Evolutionary conservation across 2,797 vertebrate genomes (phyloP).

Genomic region (Xerus rutilus): DNA sequence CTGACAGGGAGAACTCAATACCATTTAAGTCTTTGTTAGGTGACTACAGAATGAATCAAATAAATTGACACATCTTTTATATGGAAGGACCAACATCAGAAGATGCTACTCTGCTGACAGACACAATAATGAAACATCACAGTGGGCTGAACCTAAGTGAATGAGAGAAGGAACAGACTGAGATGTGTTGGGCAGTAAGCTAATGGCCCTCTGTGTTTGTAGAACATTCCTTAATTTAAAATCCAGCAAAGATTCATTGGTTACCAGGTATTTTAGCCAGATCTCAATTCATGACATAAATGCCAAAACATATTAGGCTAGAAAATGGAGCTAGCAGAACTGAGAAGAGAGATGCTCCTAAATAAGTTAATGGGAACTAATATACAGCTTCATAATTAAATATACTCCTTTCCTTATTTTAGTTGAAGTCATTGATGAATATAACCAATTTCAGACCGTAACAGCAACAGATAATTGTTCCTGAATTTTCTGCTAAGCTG

Average conservation of each 20-base stretch:
- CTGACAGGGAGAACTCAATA: background rate
- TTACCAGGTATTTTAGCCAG: background rate
- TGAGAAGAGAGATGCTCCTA: background rate
- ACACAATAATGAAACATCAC: background rate
- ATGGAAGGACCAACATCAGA: background rate
- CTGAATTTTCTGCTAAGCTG: background rate
- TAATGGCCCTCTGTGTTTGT: background rate
- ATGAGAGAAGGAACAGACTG: background rate
- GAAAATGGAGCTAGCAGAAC: background rate
- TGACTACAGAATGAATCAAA: background rate
- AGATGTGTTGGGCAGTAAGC: background rate
- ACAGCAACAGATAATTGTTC: background rate
- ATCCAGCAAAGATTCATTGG: background rate
- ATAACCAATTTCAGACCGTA: background rate
- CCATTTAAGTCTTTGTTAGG: background rate
- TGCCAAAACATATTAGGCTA: background rate
- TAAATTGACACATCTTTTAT: background rate
- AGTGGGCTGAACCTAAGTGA: background rate
- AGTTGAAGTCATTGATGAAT: background rate
- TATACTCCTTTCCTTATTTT: background rate
- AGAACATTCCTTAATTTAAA: background rate
- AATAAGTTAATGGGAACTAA: background rate
- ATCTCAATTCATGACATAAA: background rate
- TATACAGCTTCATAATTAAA: background rate
- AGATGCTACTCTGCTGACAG: background rate